These are phyloP conservation scores for Tanytarsus gracilentus DNA, from an alignment of 2,888 invertebrate genomes.

Conservation along the genomic window DNA sequence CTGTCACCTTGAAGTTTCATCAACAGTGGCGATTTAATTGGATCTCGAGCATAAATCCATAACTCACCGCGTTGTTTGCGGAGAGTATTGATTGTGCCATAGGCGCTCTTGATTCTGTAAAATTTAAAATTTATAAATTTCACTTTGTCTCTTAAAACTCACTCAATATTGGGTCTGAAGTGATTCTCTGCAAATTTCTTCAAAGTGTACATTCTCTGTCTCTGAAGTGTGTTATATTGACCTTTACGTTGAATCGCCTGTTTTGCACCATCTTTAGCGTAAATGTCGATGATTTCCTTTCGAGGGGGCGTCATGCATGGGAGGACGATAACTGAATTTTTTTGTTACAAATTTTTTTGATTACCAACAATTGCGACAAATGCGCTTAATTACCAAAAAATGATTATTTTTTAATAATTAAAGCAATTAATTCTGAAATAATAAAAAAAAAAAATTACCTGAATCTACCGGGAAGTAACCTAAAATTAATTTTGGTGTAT, in stretches of 20 bases:
- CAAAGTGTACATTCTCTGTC: constrained; percentile 69
- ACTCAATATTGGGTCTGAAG: constrained; percentile 49
- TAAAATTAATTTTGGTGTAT: no score
- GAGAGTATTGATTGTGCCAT: constrained; percentile 56
- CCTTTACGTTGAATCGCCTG: constrained; percentile 43
- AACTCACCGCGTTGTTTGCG: constrained; percentile 61
- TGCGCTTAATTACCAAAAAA: no score
- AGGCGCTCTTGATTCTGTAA: constrained; percentile 47
- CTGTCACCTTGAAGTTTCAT: constrained; percentile 64
- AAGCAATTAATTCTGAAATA: no score
- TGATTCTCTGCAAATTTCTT: constrained; percentile 75
- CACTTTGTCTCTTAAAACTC: constrained; percentile 9
- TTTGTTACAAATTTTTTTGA: no score
- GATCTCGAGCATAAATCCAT: constrained; percentile 75
- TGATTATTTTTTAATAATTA: no score
- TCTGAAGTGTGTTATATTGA: constrained; percentile 50
- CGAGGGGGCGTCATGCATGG: constrained; percentile 73
- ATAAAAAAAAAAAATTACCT: no score
- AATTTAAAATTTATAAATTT: constrained; percentile 31
- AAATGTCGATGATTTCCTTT: constrained; percentile 51
- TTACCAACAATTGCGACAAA: no score
- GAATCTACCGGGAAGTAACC: constrained; percentile 77
- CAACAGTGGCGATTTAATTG: constrained; percentile 71
- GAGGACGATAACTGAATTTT: constrained; percentile 75
- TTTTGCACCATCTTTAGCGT: constrained; percentile 42